These are phyloP conservation scores for Equus przewalskii DNA, from an alignment of 2,113 vertebrate species.

Conservation along the genomic window DNA sequence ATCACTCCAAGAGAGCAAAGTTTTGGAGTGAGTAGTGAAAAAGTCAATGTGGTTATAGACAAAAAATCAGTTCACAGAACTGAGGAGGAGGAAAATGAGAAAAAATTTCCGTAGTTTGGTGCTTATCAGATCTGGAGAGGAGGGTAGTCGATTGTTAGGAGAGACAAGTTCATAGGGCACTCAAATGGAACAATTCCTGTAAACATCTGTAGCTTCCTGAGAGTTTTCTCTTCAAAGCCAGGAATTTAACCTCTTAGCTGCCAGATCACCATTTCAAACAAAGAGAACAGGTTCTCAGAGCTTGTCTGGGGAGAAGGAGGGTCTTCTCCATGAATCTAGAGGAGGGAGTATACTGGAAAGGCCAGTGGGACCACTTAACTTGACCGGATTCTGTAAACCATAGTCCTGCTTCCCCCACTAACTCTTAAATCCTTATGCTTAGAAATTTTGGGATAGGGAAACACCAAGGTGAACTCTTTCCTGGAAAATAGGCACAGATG, in stretches of 20 bases:
- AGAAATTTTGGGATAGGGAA: neutral
- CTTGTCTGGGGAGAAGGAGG: neutral
- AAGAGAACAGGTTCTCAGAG: neutral
- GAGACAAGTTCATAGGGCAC: neutral
- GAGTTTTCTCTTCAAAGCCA: neutral
- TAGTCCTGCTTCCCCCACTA: neutral
- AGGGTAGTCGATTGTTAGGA: neutral
- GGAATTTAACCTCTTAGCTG: neutral
- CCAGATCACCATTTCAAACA: neutral
- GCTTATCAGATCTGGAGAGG: constrained; percentile 8
- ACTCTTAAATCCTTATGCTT: neutral
- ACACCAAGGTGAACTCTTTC: neutral
- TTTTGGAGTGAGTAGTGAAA: constrained; percentile 46
- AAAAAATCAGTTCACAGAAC: constrained; percentile 50
- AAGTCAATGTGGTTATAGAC: neutral
- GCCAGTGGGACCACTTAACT: neutral
- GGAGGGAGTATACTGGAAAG: neutral
- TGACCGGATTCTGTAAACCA: neutral
- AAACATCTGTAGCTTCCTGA: neutral
- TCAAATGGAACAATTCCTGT: neutral
- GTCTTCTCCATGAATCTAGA: neutral
- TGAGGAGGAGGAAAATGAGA: neutral
- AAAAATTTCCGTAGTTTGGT: neutral
- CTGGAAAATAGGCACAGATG: neutral
- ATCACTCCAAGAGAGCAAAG: constrained; percentile 11